These are phyloP conservation scores for Prionailurus viverrinus DNA, from an alignment of 2,113 vertebrate genomes.

Conservation along the genomic window DNA sequence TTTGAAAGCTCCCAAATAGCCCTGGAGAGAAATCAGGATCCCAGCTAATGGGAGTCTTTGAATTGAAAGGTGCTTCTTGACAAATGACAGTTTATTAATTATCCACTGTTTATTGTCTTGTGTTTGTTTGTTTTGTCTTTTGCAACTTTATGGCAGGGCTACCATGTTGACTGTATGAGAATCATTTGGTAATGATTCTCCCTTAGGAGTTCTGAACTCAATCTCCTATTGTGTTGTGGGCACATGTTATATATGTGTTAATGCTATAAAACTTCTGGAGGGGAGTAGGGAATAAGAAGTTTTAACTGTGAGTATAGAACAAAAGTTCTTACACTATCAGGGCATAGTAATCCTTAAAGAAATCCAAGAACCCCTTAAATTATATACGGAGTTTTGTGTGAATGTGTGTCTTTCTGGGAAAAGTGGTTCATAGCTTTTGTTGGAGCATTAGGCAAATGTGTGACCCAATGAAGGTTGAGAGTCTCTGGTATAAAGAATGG, in stretches of 20 bases:
- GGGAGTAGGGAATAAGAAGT: constrained; percentile 6
- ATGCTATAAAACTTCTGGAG: constrained; percentile 25
- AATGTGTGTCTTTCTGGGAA: constrained; percentile 5
- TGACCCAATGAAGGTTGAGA: not conserved
- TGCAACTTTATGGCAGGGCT: constrained; percentile 29
- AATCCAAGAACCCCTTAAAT: constrained; percentile 25
- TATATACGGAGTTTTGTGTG: not conserved
- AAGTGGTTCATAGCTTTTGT: not conserved
- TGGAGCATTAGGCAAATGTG: not conserved
- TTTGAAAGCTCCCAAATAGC: constrained; percentile 26
- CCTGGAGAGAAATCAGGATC: not conserved
- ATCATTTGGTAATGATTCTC: not conserved
- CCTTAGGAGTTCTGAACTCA: constrained; percentile 40
- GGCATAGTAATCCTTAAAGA: constrained; percentile 5
- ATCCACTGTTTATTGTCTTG: constrained; percentile 8
- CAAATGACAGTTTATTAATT: constrained; percentile 47
- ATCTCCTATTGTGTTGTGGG: constrained; percentile 35
- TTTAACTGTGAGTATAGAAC: constrained; percentile 35
- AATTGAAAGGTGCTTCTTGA: constrained; percentile 49
- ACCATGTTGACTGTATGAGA: not conserved
- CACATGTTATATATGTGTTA: constrained; percentile 1
- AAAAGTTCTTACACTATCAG: constrained; percentile 5
- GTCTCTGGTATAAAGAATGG: not conserved
- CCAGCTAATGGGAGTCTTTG: constrained; percentile 2
- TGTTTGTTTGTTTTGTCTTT: not conserved